phyloP scores from a whole-genome alignment of 23 tunicate species.

The Trididemnum clinides region DNA sequence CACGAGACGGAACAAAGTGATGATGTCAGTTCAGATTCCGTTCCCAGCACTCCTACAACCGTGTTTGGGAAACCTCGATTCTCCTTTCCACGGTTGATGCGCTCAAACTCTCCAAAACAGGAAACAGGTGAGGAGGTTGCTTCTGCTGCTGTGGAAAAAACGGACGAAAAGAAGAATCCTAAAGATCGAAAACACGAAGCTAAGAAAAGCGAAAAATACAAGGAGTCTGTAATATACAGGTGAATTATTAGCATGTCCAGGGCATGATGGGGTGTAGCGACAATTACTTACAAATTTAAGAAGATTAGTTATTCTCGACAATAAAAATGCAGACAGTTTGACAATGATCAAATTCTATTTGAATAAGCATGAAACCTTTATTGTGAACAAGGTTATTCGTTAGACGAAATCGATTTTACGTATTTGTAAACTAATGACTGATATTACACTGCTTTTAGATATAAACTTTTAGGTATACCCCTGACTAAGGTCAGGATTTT shows the following conservation, averaged over 20 bases:
- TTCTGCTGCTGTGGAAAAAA: too few relatives aligned
- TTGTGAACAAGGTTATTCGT: too few relatives aligned
- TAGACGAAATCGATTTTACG: too few relatives aligned
- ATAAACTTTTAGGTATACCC: too few relatives aligned
- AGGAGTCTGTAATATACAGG: slow-evolving; percentile 53
- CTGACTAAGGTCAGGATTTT: too few relatives aligned
- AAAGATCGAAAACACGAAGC: slow-evolving; percentile 1
- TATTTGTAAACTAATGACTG: too few relatives aligned
- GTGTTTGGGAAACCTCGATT: slow-evolving; percentile 37
- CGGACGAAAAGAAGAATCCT: background rate
- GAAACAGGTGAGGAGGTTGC: background rate
- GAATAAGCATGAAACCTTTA: background rate
- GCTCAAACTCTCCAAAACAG: background rate
- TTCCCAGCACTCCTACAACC: slow-evolving; percentile 67
- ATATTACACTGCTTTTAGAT: too few relatives aligned
- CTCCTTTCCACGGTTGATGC: slow-evolving; percentile 51
- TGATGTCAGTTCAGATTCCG: slow-evolving; percentile 69
- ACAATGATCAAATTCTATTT: background rate
- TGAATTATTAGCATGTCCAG: too few relatives aligned
- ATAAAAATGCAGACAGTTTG: background rate
- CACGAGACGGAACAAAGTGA: slow-evolving; percentile 58
- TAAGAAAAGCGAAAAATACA: slow-evolving; percentile 31
- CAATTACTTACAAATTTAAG: background rate
- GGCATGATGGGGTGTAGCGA: too few relatives aligned
- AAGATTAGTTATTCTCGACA: background rate